Evolutionary conservation across 37 sponge, comb jelly and placozoan species (phyloP).

Genomic region (Diacarnus erythraeanus): DNA sequence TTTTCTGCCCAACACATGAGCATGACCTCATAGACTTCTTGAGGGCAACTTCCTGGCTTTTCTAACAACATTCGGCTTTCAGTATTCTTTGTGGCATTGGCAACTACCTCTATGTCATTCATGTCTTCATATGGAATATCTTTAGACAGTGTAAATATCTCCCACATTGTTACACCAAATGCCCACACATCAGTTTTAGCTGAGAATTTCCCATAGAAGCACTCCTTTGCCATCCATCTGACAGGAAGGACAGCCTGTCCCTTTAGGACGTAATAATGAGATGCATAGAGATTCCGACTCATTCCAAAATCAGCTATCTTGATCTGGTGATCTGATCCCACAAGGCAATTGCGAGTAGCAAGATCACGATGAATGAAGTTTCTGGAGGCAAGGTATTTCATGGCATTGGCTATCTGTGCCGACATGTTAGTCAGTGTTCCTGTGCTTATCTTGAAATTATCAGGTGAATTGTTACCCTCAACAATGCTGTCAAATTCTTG

Average conservation of each 20-base stretch:
- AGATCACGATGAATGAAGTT: slow-evolving; percentile 81
- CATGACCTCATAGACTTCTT: slow-evolving; percentile 61
- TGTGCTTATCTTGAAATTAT: slow-evolving; percentile 3
- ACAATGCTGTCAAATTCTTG: slow-evolving; percentile 28
- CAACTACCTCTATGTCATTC: slow-evolving; percentile 70
- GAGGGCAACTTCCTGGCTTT: slow-evolving; percentile 49
- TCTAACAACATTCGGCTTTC: slow-evolving; percentile 5
- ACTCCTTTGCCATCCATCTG: slow-evolving; percentile 86
- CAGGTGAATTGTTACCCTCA: background rate
- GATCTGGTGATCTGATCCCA: slow-evolving; percentile 32
- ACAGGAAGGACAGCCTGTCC: slow-evolving; percentile 60
- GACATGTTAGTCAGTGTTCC: slow-evolving; percentile 46
- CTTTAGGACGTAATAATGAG: slow-evolving; percentile 57
- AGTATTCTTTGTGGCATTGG: slow-evolving; percentile 54
- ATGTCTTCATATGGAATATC: slow-evolving; percentile 61
- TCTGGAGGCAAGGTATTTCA: slow-evolving; percentile 66
- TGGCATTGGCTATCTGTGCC: slow-evolving; percentile 66
- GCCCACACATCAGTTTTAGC: slow-evolving; percentile 83
- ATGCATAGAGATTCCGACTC: slow-evolving; percentile 68
- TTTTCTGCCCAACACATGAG: background rate
- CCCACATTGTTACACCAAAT: slow-evolving; percentile 86
- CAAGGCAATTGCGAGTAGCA: slow-evolving; percentile 69
- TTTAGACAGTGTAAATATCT: slow-evolving; percentile 71
- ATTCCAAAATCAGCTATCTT: slow-evolving; percentile 90
- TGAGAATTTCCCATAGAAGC: slow-evolving; percentile 84